These are phyloP conservation scores for Myotis lucifugus DNA, from an alignment of 2,113 vertebrate species.

Conservation along the genomic window DNA sequence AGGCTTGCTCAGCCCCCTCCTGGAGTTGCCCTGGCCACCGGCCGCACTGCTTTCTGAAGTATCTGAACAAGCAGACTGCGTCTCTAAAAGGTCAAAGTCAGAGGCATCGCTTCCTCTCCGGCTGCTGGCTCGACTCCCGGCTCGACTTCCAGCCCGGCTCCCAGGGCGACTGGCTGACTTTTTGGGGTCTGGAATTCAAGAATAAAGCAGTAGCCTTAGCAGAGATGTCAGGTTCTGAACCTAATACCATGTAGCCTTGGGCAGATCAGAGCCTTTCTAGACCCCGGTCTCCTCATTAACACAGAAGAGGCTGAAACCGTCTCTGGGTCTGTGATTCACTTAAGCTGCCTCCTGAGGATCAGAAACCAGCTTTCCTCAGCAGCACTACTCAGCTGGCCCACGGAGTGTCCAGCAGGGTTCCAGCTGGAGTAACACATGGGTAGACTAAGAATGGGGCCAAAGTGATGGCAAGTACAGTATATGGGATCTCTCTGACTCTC, in stretches of 20 bases:
- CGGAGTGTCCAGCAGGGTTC: neutral
- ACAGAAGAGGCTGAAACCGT: neutral
- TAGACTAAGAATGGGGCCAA: neutral
- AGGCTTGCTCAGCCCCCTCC: conserved; percentile 88
- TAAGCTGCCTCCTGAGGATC: neutral
- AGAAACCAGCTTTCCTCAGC: neutral
- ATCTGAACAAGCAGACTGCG: conserved; percentile 95
- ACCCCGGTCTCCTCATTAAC: neutral
- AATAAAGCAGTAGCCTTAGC: conserved; percentile 40
- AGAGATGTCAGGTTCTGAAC: neutral
- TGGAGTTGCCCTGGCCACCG: conserved; percentile 86
- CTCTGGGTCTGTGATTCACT: neutral
- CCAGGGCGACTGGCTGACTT: conserved; percentile 92
- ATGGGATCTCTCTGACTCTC: neutral
- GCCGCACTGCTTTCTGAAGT: conserved; percentile 93
- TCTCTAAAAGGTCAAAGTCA: conserved; percentile 95
- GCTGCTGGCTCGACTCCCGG: conserved; percentile 92
- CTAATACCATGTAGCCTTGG: neutral
- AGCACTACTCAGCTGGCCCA: neutral
- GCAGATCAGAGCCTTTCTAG: neutral
- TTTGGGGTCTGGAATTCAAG: conserved; percentile 88
- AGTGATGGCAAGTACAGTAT: neutral
- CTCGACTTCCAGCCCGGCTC: conserved; percentile 92
- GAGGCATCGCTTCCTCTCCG: conserved; percentile 96
- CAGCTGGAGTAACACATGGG: neutral